A percentile compares a stretch with the other conserved stretches of the same genome.
phyloP scores from a whole-genome alignment of 2,113 vertebrate species.

The Oncorhynchus gorbuscha region DNA sequence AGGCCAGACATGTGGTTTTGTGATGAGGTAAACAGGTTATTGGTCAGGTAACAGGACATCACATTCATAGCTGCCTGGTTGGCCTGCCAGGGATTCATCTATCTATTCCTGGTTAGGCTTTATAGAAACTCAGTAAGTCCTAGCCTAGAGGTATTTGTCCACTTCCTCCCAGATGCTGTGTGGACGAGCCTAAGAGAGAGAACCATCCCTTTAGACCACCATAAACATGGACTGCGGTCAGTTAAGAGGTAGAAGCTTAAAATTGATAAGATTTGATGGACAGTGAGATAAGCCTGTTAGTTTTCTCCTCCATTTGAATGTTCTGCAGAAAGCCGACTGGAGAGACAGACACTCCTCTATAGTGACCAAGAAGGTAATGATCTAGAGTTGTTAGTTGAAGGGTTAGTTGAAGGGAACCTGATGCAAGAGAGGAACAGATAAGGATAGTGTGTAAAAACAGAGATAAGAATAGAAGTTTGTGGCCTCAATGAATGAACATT shows the following conservation, averaged over 20 bases:
- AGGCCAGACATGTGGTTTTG: slow-evolving; percentile 53
- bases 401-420: slow-evolving; percentile 41
- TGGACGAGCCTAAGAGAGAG: slow-evolving; percentile 7
- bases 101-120: slow-evolving; percentile 59
- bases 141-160: slow-evolving; percentile 64
- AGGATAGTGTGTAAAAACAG: neutral
- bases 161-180: slow-evolving; percentile 46
- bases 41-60: slow-evolving; percentile 54
- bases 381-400: slow-evolving; percentile 16
- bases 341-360: slow-evolving; percentile 41
- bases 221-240: slow-evolving; percentile 6
- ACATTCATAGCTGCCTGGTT: slow-evolving; percentile 51
- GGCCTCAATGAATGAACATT: too few relatives aligned
- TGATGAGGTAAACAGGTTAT: slow-evolving; percentile 41
- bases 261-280: slow-evolving; percentile 58
- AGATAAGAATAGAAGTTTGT: neutral
- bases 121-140: slow-evolving; percentile 58
- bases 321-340: neutral
- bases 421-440: slow-evolving; percentile 34
- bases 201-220: slow-evolving; percentile 35
- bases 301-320: slow-evolving; percentile 48
- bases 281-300: slow-evolving; percentile 53
- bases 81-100: slow-evolving; percentile 44
- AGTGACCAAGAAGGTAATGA: slow-evolving; percentile 28
- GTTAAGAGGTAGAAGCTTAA: slow-evolving; percentile 32